Conservation (phyloP, 2,797 vertebrate species). For the Platalea minor region DNA sequence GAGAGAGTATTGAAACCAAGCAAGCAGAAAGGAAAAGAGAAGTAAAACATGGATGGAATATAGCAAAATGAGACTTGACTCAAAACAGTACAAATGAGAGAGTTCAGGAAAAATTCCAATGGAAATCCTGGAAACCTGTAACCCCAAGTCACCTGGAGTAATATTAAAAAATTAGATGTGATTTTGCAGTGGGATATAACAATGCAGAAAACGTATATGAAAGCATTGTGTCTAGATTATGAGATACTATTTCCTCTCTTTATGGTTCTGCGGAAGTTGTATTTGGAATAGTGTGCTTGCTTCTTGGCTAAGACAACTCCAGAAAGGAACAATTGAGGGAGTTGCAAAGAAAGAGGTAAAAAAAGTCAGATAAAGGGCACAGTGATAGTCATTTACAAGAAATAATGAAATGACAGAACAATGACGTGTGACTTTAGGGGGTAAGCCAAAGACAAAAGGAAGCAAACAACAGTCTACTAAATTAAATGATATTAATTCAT, state of each 20-base stretch:
- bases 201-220: neutral
- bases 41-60: neutral
- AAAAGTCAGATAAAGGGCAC: neutral
- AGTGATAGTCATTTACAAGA: neutral
- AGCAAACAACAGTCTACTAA: neutral
- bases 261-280: neutral
- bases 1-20: neutral
- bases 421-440: neutral
- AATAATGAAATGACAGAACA: neutral
- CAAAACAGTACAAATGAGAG: neutral
- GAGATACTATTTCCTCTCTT: neutral
- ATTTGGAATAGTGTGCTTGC: neutral
- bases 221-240: neutral
- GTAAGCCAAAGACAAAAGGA: neutral
- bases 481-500: neutral
- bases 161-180: neutral
- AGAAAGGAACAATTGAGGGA: neutral
- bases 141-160: neutral
- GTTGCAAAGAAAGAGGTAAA: neutral
- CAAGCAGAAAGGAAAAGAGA: neutral
- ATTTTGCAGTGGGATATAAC: neutral
- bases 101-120: neutral
- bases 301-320: neutral
- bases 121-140: neutral
- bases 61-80: neutral